A percentile compares a stretch with the other conserved stretches of the same genome.
These are phyloP conservation scores for Cabera pusaria DNA, from an alignment of 2,888 invertebrate species.

Conservation along the genomic window DNA sequence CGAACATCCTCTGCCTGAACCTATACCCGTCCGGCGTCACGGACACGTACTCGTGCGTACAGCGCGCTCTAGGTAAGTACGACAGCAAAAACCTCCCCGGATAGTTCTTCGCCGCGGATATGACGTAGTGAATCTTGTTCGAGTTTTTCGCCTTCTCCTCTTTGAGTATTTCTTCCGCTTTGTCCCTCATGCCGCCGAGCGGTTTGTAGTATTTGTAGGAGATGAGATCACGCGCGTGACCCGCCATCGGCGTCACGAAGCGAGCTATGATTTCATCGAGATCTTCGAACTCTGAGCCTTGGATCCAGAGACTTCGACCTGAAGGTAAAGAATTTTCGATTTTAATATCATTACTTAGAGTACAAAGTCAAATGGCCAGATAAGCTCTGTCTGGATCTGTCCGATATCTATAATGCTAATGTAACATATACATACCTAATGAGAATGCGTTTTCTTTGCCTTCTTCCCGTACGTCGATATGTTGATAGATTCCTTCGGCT, in stretches of 20 bases:
- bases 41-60: slow-evolving; percentile 95
- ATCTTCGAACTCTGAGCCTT: slow-evolving; percentile 97
- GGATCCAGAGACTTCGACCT: slow-evolving; percentile 90
- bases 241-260: slow-evolving; percentile 98
- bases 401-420: background rate
- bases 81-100: slow-evolving; percentile 97
- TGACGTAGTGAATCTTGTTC: slow-evolving; percentile 94
- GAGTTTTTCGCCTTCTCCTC: slow-evolving; percentile 95
- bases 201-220: slow-evolving; percentile 95
- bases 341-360: background rate
- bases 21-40: slow-evolving; percentile 96
- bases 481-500: slow-evolving; percentile 95
- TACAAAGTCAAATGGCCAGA: too few relatives aligned
- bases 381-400: too few relatives aligned
- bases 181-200: slow-evolving; percentile 91
- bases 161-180: slow-evolving; percentile 93
- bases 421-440: slow-evolving; percentile 85
- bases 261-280: slow-evolving; percentile 99
- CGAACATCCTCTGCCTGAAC: slow-evolving; percentile 94
- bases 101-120: slow-evolving; percentile 92
- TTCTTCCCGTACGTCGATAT: slow-evolving; percentile 97
- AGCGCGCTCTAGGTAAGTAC: slow-evolving; percentile 93
- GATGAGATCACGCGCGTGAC: slow-evolving; percentile 94
- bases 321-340: slow-evolving; percentile 7
- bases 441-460: slow-evolving; percentile 98